Base-by-base conservation (phyloP, 1,140 invertebrate genomes). In the Pemphigus obesinymphae region DNA sequence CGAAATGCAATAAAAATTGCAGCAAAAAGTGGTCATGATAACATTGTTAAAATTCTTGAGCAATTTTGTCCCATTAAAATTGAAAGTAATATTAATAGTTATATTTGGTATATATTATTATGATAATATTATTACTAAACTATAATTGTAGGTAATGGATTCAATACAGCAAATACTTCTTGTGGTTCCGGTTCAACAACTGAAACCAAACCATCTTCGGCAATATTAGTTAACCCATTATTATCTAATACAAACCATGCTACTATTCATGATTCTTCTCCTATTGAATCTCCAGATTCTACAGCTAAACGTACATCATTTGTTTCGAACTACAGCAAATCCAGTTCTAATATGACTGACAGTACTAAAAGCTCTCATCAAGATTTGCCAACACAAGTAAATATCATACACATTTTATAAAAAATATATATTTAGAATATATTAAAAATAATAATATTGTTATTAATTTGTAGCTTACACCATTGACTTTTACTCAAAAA, bases 1-100 rank as follows among this genome's bases (percentile, higher is more conserved):
- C 86, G 93, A 70, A 94, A 93, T 84, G 92, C 93, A 6, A 89
- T 93, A 68, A 89, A 92, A 84, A 92, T 95, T 17, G 93, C 93
- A 5, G 89, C 92, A 1, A 95, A 95, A 87, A 92, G 92, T 84
- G 92, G 93, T 0, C 93, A 94, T 85, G 88, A 90, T 37, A 89
- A 89, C n/a, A 91, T 94, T 37, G 91, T 93, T 26, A 88, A 90
- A 84, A 85, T 94, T 26, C 87, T 94, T 29, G 90, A 91, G 84
- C 90, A 91, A 85, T 83, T 82, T 82, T 70, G 68, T 63, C 66
- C 68, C 5, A 26, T 31, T 31, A 82, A 55, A 73, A 73, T 1
- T 11, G 82, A 72, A 73, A 75, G 82, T 82, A 72, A 48, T 50
- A 68, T 31, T 68, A 17, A 23, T 20, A 50, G 48, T 82, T 37